A percentile compares a stretch with the other conserved stretches of the same genome.
Conservation (phyloP, 2,797 vertebrate genomes). For the Thripadectes ignobilis region DNA sequence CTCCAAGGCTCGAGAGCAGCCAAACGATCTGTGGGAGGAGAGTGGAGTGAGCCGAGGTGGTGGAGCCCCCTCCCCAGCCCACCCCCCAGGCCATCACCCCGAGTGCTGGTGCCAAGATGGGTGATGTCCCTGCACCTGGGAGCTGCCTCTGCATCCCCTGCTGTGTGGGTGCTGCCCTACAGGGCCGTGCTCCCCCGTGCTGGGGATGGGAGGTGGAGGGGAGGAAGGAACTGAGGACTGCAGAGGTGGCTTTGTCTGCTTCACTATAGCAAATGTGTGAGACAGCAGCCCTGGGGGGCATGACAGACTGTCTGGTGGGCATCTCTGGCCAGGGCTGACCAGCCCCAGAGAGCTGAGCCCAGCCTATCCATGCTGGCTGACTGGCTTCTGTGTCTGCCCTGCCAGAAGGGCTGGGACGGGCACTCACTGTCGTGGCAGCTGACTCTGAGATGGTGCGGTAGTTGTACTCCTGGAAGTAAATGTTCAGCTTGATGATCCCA, state of each 20-base stretch:
- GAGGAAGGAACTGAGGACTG: neutral
- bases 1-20: constrained; percentile 80
- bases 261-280: neutral
- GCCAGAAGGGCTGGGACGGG: neutral
- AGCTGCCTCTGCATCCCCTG: neutral
- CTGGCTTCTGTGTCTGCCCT: neutral
- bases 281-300: rapidly evolving
- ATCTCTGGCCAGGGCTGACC: neutral
- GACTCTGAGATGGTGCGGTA: constrained; percentile 79
- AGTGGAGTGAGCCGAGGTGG: neutral
- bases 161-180: neutral
- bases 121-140: neutral
- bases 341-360: neutral
- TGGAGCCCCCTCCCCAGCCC: rapidly evolving
- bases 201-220: rapidly evolving
- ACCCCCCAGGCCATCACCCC: rapidly evolving
- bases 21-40: constrained; percentile 75
- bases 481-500: constrained; percentile 80
- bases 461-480: constrained; percentile 86
- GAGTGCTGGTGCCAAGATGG: rapidly evolving
- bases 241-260: neutral
- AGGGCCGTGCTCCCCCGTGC: neutral
- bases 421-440: constrained; percentile 75
- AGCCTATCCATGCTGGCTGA: rapidly evolving
- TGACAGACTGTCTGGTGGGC: neutral